Evolutionary conservation across 2,888 invertebrate species (phyloP), one percentile per base, ranked within the genome.

Genomic region (Conomelus anceps): DNA sequence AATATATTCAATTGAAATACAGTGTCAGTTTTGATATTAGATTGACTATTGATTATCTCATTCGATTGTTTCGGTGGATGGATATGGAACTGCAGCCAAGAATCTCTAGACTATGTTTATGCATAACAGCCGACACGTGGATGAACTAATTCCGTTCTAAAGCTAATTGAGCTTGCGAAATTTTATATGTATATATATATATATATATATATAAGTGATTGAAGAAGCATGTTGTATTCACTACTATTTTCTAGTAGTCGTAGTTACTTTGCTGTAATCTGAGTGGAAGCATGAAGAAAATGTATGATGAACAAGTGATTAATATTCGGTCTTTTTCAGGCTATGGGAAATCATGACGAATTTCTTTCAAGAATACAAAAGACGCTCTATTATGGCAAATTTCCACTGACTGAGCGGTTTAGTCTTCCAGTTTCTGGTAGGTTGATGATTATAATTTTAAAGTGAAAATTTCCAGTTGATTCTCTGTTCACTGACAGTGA

Each of bases 351-450:
- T 92, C 97, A 98, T 93, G 95, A 96, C 90, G 96, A 96, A 92
- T 97, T 98, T 92, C 94, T 97, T 91, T 95, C 96, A 92, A 95
- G 98, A 91, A 96, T 99, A 92, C 96, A 96, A 22, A 98, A 98
- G 93, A 97, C 98, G 1, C 94, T 99, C 88, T 98, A 98, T 93
- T 99, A 98, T 94, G 97, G 98, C 90, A 95, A 96, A 92, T 94
- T 96, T 90, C 96, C 97, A n/a, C 94, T 94, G 89, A 95, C 95
- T 90, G 96, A 96, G 91, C 94, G 96, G 91, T 94, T 97, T 91
- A 96, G 96, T 92, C 94, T 98, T 90, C 96, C 97, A 90, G 95
- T 98, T 92, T 96, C 97, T 94, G 97, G 97, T 97, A 88, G 1
- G 23, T 1, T 23, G 1, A 23, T 85, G 29, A n/a, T n/a, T 86